Conservation (phyloP, 2,888 invertebrate genomes). For the Diarsia brunnea region DNA sequence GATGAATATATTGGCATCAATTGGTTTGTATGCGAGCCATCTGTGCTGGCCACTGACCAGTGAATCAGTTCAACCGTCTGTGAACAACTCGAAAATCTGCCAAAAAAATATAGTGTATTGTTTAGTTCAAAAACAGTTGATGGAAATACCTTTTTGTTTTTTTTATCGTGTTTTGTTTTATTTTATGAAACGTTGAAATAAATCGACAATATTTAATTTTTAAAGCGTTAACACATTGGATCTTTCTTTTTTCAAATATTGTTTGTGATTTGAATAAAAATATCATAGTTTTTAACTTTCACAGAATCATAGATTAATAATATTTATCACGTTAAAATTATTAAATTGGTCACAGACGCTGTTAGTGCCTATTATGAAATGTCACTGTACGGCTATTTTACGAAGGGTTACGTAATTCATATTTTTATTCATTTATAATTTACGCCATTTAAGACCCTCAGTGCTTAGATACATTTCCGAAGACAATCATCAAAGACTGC, state of each 20-base stretch:
- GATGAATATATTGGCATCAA: slow-evolving; percentile 34
- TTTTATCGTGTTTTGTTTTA: background rate
- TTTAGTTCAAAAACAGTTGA: slow-evolving; percentile 12
- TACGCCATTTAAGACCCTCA: no score
- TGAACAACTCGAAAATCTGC: slow-evolving; percentile 36
- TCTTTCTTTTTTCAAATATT: background rate
- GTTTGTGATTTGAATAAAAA: no score
- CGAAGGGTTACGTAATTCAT: no score
- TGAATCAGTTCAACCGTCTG: slow-evolving; percentile 34
- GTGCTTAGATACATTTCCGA: background rate
- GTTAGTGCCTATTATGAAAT: no score
- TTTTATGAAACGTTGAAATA: background rate
- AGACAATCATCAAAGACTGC: background rate
- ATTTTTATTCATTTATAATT: no score
- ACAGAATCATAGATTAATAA: no score
- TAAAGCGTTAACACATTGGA: background rate
- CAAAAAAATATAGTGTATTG: slow-evolving; percentile 33
- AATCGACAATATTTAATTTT: background rate
- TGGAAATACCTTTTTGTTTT: background rate
- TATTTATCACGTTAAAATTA: no score
- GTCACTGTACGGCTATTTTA: no score
- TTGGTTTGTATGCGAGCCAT: slow-evolving; percentile 40
- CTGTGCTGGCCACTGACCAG: slow-evolving; percentile 46
- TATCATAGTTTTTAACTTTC: no score
- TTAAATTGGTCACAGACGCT: no score